phyloP scores from a whole-genome alignment of 2,113 vertebrate genomes.

The Ciconia stormi region DNA sequence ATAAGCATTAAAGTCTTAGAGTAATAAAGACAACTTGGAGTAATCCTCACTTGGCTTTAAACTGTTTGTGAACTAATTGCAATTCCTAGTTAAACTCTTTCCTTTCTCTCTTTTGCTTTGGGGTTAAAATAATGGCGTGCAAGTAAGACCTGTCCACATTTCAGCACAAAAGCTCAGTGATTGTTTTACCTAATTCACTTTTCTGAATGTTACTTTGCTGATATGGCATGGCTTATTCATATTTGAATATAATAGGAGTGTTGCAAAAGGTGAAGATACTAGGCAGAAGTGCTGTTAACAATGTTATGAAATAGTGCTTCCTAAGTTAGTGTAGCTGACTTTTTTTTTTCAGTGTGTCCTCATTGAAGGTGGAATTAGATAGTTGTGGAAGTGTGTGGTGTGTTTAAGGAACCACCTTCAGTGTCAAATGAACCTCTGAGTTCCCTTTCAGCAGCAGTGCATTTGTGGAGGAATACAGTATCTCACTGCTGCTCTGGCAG shows the following conservation, averaged over 20 bases:
- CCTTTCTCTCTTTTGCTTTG: neutral
- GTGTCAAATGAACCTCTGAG: neutral
- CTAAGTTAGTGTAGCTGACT: neutral
- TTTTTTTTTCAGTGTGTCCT: no score
- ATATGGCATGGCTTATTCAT: neutral
- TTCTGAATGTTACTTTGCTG: neutral
- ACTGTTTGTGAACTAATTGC: neutral
- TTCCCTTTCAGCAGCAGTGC: neutral
- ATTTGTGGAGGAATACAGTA: neutral
- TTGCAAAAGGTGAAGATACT: neutral
- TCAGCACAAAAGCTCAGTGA: neutral
- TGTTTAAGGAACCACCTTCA: neutral
- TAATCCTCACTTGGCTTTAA: neutral
- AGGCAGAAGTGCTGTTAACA: neutral
- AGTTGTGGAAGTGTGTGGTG: neutral
- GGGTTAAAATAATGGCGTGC: neutral
- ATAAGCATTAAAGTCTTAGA: neutral
- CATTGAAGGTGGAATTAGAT: neutral
- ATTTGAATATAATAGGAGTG: neutral
- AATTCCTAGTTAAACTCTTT: neutral
- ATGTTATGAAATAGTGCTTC: accelerated
- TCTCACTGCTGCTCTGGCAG: accelerated
- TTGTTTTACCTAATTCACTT: neutral
- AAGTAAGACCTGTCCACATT: neutral
- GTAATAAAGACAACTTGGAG: neutral